A percentile compares a stretch with the other conserved stretches of the same genome.
Evolutionary conservation across 2,888 invertebrate species (phyloP).

Genomic region (Drosophila imparisetae): DNA sequence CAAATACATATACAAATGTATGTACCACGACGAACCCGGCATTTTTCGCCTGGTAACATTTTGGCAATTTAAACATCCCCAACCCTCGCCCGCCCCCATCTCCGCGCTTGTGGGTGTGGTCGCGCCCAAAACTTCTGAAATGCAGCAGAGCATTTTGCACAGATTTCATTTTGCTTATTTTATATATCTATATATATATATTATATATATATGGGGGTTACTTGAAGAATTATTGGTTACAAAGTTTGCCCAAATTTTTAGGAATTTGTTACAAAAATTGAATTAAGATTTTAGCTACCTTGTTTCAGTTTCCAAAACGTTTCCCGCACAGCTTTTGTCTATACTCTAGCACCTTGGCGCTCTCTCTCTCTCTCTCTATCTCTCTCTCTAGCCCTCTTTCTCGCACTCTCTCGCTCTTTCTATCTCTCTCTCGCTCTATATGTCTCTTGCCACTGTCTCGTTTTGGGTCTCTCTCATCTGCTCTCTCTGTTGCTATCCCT

Average conservation of each 20-base stretch:
- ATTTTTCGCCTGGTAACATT: constrained; percentile 67
- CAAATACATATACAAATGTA: neutral
- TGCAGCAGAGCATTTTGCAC: neutral
- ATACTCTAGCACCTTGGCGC: constrained; percentile 26
- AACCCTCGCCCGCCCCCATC: neutral
- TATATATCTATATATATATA: neutral
- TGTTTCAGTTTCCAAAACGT: constrained; percentile 57
- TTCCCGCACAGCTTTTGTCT: constrained; percentile 58
- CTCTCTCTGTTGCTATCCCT: constrained; percentile 15
- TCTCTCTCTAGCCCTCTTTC: neutral
- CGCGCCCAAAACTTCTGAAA: constrained; percentile 6
- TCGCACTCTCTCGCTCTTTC: neutral
- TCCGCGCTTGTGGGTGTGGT: constrained; percentile 45
- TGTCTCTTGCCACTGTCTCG: constrained; percentile 11
- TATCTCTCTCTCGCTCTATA: neutral
- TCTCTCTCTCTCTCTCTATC: neutral
- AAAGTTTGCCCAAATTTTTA: neutral
- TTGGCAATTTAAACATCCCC: constrained; percentile 43
- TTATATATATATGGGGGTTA: neutral
- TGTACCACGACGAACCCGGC: constrained; percentile 52
- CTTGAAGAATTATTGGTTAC: neutral
- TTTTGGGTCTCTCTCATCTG: constrained; percentile 5
- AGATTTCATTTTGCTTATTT: neutral
- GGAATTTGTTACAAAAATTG: constrained; percentile 1
- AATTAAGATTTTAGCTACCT: constrained; percentile 1